Base-by-base conservation (phyloP, 1,140 invertebrate species). In the Drosophila elegans region DNA sequence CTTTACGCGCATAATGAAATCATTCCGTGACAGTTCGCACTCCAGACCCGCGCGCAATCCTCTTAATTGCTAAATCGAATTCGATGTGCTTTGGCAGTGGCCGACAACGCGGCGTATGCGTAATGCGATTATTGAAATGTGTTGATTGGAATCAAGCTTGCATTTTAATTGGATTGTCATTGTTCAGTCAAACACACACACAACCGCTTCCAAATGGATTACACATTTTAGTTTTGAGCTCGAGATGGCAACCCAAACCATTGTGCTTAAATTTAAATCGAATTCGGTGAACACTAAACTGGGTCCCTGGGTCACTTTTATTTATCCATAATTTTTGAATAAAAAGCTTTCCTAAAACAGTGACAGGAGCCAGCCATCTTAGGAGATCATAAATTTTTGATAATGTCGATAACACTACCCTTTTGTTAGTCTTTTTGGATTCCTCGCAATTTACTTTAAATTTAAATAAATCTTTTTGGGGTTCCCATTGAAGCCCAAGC, bases 111-210 rank as follows among this genome's bases (percentile, higher is more conserved):
- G 66, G 42, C 75, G 83, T 83, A 88, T 88, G 54, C 66, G 83
- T 88, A 82, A 88, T 86, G 71, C 59, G 75, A 88, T 86, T 82
- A 82, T 74, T 76, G 73, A 63, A 75, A 78, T 78, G 79, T 71
- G 82, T 78, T 81, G 74, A 86, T 86, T 80, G 78, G 76, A 83
- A 80, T 84, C 53, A 64, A 68, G 78, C 76, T 84, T 76, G 63
- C 66, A 80, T 80, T 75, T 78, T 72, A 88, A 82, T 88, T 86
- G 69, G 57, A 51, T 88, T 78, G 60, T 12, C 57, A 75, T 66
- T 72, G 72, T 76, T 71, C 16, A 44, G 59, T 41, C 4, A 10
- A 34, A 34, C 32, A 16, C 25, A 49, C 6, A 48, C n/a, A 59
- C 16, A n/a, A n/a, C 16, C 12, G 49, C 61, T 48, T 11, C 12